These are phyloP conservation scores for Pocillopora meandrina DNA, from an alignment of 92 coral and sea anemone species.

Conservation along the genomic window DNA sequence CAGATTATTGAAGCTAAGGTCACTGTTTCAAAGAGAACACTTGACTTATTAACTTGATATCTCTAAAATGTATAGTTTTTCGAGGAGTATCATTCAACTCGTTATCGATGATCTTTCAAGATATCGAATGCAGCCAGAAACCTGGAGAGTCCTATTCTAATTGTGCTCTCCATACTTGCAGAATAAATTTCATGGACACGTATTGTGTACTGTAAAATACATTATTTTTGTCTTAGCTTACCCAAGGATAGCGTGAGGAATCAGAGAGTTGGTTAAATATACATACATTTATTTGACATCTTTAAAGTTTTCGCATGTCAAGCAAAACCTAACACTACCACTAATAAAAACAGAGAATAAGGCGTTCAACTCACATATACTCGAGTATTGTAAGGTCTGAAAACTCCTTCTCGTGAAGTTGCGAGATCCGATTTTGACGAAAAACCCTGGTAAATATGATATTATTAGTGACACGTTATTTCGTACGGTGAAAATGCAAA, in stretches of 20 bases:
- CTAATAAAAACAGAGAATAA: neutral
- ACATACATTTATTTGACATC: no score
- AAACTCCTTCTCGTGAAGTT: constrained; percentile 19
- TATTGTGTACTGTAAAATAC: neutral
- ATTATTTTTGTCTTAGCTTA: no score
- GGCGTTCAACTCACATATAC: constrained; percentile 25
- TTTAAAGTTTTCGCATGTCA: neutral
- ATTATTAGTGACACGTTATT: neutral
- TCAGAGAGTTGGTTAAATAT: no score
- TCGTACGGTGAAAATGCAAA: no score
- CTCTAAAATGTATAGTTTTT: no score
- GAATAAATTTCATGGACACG: neutral
- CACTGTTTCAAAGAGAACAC: neutral
- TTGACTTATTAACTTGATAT: neutral
- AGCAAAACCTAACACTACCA: neutral
- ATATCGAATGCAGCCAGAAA: neutral
- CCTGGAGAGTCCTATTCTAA: neutral
- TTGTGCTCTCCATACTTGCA: neutral
- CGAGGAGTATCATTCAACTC: no score
- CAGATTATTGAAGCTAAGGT: constrained; percentile 25
- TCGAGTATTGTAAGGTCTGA: constrained; percentile 11
- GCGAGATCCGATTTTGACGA: constrained; percentile 29
- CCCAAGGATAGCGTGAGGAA: no score
- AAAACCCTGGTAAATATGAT: neutral
- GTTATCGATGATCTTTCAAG: no score